phyloP scores from a whole-genome alignment of 1,140 invertebrate species.

The Helicoverpa armigera region DNA sequence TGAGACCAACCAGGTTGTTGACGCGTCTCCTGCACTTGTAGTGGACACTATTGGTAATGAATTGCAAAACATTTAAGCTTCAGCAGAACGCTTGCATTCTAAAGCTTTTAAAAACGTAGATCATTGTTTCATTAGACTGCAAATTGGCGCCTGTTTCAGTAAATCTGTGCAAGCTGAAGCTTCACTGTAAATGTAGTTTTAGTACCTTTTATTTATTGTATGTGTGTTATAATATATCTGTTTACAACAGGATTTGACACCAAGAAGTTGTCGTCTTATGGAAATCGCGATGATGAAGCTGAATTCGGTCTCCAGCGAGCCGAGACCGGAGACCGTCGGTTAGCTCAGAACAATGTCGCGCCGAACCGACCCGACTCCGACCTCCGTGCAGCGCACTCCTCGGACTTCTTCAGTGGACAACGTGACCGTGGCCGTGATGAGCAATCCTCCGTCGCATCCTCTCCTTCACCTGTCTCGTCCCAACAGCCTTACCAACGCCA shows the following conservation, averaged over 20 bases:
- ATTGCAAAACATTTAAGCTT: constrained; percentile 51
- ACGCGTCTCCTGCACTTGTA: not conserved
- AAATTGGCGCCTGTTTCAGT: not conserved
- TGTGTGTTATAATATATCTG: constrained; percentile 7
- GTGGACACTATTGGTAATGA: constrained; percentile 4
- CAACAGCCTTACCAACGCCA: constrained; percentile 62
- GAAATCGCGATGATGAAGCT: constrained; percentile 90
- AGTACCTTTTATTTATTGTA: not conserved
- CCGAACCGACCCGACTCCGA: constrained; percentile 78
- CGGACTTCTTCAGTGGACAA: constrained; percentile 89
- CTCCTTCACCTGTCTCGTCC: constrained; percentile 43
- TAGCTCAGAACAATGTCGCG: constrained; percentile 80
- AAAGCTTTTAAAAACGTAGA: constrained; percentile 18
- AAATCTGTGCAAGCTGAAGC: constrained; percentile 8
- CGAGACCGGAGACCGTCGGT: constrained; percentile 88
- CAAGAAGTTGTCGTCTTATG: constrained; percentile 87
- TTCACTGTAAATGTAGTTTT: not conserved
- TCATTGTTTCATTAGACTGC: not conserved
- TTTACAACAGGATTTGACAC: constrained; percentile 86
- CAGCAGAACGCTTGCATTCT: constrained; percentile 50
- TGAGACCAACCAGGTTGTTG: not conserved
- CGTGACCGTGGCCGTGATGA: constrained; percentile 80
- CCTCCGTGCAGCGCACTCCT: constrained; percentile 89
- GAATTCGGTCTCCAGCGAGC: constrained; percentile 92
- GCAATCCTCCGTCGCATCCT: constrained; percentile 60